Evolutionary conservation across 2,797 vertebrate genomes (phyloP), one percentile per base, ranked within the genome.

Genomic region (Darevskia nairensis): DNA sequence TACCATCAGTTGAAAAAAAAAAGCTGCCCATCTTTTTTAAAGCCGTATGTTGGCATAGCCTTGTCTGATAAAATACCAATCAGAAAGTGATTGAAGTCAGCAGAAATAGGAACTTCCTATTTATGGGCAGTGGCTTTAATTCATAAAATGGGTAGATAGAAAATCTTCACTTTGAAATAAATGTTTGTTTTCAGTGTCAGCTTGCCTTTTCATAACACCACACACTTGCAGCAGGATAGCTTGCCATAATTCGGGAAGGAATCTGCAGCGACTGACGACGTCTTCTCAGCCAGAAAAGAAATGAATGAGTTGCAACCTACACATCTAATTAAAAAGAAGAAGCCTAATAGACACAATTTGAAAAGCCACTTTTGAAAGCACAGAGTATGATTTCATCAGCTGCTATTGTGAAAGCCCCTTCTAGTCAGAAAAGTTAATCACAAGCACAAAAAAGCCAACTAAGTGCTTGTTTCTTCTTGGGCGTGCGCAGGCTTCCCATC

Each of bases 221-320:
- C 5, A 17, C 85, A 76, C 92, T 89, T 86, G 41, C 71, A 88
- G 5, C 74, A 69, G 4, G 78, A 23, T 82, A n/a, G n/a, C 84
- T 66, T 19, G 44, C 11, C 8, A 71, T 79, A 82, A 41, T 90
- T 41, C 55, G n/a, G 1, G 75, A 92, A 90, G 11, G 59, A 86
- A 68, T 88, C 89, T 90, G 50, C 75, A 86, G 32, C 80, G 66
- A 61, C 46, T 71, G 64, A 92, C 94, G 64, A 91, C 94, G 61
- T 82, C 83, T 77, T 55, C 0, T 81, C 19, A 7, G 59, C 90
- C 88, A 88, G 44, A 87, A 13, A 88, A 90, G 86, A 89, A 78
- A 79, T 69, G 25, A 89, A 93, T 61, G 76, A 32, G 3, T 82
- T 91, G 35, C 80, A 27, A 77, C 66, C 81, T 91, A 88, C 0